These are phyloP conservation scores for Carcinoscorpius rotundicauda DNA, from an alignment of 1,140 invertebrate species.

Conservation along the genomic window DNA sequence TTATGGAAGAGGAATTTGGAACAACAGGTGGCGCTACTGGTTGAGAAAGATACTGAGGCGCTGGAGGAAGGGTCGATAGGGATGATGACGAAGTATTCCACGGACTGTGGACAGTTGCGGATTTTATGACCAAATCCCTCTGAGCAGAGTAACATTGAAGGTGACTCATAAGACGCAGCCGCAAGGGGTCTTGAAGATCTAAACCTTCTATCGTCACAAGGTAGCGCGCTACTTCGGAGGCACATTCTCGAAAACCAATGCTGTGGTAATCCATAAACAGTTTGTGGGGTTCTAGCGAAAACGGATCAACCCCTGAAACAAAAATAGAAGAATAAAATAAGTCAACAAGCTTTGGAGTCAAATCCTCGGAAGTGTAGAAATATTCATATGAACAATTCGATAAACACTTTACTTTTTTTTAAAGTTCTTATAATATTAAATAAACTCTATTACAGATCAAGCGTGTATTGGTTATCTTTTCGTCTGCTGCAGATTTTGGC, in stretches of 20 bases:
- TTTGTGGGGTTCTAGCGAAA: slow-evolving; percentile 75
- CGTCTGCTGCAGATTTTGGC: no score
- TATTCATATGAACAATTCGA: background rate
- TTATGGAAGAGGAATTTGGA: background rate
- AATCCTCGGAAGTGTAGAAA: background rate
- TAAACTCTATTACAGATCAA: no score
- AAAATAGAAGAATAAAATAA: background rate
- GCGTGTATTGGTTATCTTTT: no score
- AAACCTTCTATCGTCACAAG: slow-evolving; percentile 87
- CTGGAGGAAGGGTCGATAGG: slow-evolving; percentile 13
- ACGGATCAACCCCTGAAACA: slow-evolving; percentile 54
- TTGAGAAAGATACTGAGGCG: background rate
- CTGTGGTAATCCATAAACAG: slow-evolving; percentile 93
- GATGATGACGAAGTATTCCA: slow-evolving; percentile 25
- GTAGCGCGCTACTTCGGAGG: slow-evolving; percentile 81
- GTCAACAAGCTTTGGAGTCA: background rate
- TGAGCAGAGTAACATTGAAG: slow-evolving; percentile 80
- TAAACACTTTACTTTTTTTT: background rate
- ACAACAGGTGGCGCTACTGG: background rate
- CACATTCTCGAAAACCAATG: slow-evolving; percentile 91
- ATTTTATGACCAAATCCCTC: slow-evolving; percentile 51
- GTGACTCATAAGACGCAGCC: slow-evolving; percentile 79
- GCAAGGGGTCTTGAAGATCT: slow-evolving; percentile 89
- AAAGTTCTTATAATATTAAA: no score
- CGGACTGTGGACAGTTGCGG: slow-evolving; percentile 20